These are phyloP conservation scores for Chymomyza procnemis DNA, from an alignment of 2,888 invertebrate species.

Conservation along the genomic window DNA sequence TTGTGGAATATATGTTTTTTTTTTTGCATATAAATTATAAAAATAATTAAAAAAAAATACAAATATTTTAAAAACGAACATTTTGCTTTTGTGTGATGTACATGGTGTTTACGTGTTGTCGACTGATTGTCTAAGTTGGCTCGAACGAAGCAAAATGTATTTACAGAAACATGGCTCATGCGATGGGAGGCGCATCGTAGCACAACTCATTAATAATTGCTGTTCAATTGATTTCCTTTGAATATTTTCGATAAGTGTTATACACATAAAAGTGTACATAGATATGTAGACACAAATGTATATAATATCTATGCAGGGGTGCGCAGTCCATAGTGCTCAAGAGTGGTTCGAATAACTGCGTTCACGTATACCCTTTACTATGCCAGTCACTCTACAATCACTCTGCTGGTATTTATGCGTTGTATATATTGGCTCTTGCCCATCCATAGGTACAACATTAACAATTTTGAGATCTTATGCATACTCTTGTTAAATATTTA, in stretches of 20 bases:
- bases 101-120: not conserved
- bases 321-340: too few relatives aligned
- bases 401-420: too few relatives aligned
- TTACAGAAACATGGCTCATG: not conserved
- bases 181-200: not conserved
- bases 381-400: too few relatives aligned
- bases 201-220: slow-evolving; percentile 55
- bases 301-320: not conserved
- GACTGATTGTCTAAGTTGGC: not conserved
- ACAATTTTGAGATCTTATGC: too few relatives aligned
- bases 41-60: not conserved
- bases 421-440: too few relatives aligned
- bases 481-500: slow-evolving; percentile 22
- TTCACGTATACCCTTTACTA: too few relatives aligned
- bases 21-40: too few relatives aligned
- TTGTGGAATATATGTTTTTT: too few relatives aligned
- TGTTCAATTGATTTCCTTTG: slow-evolving; percentile 66
- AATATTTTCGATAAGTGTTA: slow-evolving; percentile 46
- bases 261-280: slow-evolving; percentile 9
- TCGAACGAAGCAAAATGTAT: not conserved
- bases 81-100: not conserved
- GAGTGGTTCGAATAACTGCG: too few relatives aligned
- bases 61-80: not conserved
- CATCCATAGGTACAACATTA: too few relatives aligned
- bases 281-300: not conserved